Conservation (phyloP, 1,140 invertebrate genomes). For the Helicoverpa zea region DNA sequence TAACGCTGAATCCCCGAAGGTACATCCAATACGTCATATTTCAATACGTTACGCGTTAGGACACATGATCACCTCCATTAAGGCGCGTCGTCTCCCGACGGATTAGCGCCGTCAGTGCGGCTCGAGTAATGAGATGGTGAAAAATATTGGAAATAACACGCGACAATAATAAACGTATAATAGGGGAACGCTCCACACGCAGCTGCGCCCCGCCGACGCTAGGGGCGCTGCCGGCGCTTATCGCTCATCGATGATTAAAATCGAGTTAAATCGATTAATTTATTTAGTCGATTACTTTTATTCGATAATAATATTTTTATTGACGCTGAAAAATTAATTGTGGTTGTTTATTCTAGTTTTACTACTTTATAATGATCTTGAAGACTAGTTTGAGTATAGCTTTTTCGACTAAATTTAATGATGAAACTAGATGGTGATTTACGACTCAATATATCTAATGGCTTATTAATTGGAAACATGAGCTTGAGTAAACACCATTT, state of each 20-base stretch:
- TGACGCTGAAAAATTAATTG: constrained; percentile 1
- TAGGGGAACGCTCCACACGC: constrained; percentile 57
- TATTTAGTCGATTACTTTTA: constrained; percentile 32
- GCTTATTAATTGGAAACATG: constrained; percentile 10
- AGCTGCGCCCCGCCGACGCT: constrained; percentile 51
- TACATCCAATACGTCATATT: constrained; percentile 81
- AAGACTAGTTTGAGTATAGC: constrained; percentile 18
- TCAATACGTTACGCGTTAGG: constrained; percentile 79
- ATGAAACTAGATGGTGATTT: constrained; percentile 25
- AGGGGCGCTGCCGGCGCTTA: constrained; percentile 65
- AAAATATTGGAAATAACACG: constrained; percentile 82
- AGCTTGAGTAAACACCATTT: constrained; percentile 13
- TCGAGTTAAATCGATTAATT: constrained; percentile 49
- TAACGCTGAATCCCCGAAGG: constrained; percentile 70
- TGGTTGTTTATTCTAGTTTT: constrained; percentile 11
- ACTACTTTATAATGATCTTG: constrained; percentile 28
- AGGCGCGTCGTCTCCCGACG: constrained; percentile 76
- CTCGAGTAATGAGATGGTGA: constrained; percentile 80
- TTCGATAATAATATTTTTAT: constrained; percentile 30
- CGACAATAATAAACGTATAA: constrained; percentile 79
- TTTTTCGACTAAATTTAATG: background rate
- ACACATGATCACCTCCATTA: constrained; percentile 84
- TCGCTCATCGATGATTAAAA: constrained; percentile 55
- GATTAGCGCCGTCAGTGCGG: constrained; percentile 75
- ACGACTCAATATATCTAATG: constrained; percentile 28